Evolutionary conservation across 2,797 vertebrate species (phyloP), one percentile per base, ranked within the genome.

Genomic region (Graptemys geographica): DNA sequence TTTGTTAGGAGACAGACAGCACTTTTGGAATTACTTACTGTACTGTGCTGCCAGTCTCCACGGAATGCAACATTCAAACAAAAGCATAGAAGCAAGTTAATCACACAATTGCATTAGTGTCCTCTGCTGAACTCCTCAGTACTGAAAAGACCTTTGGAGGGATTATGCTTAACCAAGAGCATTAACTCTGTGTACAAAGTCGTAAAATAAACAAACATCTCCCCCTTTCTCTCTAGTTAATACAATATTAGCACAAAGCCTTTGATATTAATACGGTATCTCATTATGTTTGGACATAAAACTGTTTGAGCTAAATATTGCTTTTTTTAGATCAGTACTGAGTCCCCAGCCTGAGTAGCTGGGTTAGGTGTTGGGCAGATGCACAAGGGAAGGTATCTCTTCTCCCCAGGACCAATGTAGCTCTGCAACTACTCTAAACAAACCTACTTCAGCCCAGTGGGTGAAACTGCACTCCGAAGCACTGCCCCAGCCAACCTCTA

Each of bases 91-190:
- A 1, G 1, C 11, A 28, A 81, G 95, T 93, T 91, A 96, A 96
- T 96, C 95, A 65, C 95, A 97, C 93, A 91, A 95, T 95, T 96
- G 94, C 87, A 90, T 96, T 94, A 89, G 90, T 41, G 96, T 83
- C 96, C 94, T 96, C 89, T 81, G 1, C 65, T 92, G 95, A 97
- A 92, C 89, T 74, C 93, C 10, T 86, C 90, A 88, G 95, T 5
- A 56, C 95, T 13, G 87, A 86, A 93, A 95, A 94, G 90, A 94
- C 94, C 92, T 96, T 92, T 79, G 81, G 86, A 69, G 78, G 94
- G 96, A 95, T 97, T 96, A 95, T 18, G 80, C 87, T 94, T 74
- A 87, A 81, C 44, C 84, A 69, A 74, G 78, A 91, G 94, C 92
- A 57, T 95, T 86, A 95, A 41, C 72, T 4, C 1, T 1, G 16